Evolutionary conservation across 2,797 vertebrate genomes (phyloP).

Genomic region (Lateolabrax maculatus): DNA sequence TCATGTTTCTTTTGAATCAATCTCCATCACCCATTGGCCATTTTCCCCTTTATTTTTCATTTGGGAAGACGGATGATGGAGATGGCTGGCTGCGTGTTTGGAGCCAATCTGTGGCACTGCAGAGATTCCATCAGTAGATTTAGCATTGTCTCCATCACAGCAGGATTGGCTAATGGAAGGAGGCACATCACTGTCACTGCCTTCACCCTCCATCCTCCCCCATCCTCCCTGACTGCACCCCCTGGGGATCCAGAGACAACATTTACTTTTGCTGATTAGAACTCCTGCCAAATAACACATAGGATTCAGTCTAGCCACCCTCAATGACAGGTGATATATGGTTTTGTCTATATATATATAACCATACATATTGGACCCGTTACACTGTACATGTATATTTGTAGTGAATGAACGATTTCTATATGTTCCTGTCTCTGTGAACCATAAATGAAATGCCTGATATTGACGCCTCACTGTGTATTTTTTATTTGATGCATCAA

Average conservation of each 20-base stretch:
- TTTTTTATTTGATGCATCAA: slow-evolving; percentile 45
- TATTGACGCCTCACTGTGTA: not conserved
- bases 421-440: slow-evolving; percentile 16
- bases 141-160: slow-evolving; percentile 54
- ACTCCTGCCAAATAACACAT: slow-evolving; percentile 54
- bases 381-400: slow-evolving; percentile 19
- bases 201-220: slow-evolving; percentile 1
- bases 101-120: slow-evolving; percentile 44
- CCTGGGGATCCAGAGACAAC: slow-evolving; percentile 67
- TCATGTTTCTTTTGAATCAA: slow-evolving; percentile 83
- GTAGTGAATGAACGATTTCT: slow-evolving; percentile 12
- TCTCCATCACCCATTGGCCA: slow-evolving; percentile 81
- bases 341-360: slow-evolving; percentile 13
- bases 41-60: slow-evolving; percentile 80
- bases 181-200: slow-evolving; percentile 66
- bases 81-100: slow-evolving; percentile 36
- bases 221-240: slow-evolving; percentile 19
- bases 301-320: slow-evolving; percentile 25
- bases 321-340: slow-evolving; percentile 31
- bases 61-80: slow-evolving; percentile 72
- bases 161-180: slow-evolving; percentile 64
- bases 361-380: slow-evolving; percentile 4
- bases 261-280: slow-evolving; percentile 79
- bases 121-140: slow-evolving; percentile 72
- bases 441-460: slow-evolving; percentile 24